These are phyloP conservation scores for Pseudorectes ferrugineus DNA, from an alignment of 2,113 vertebrate species.

Conservation along the genomic window DNA sequence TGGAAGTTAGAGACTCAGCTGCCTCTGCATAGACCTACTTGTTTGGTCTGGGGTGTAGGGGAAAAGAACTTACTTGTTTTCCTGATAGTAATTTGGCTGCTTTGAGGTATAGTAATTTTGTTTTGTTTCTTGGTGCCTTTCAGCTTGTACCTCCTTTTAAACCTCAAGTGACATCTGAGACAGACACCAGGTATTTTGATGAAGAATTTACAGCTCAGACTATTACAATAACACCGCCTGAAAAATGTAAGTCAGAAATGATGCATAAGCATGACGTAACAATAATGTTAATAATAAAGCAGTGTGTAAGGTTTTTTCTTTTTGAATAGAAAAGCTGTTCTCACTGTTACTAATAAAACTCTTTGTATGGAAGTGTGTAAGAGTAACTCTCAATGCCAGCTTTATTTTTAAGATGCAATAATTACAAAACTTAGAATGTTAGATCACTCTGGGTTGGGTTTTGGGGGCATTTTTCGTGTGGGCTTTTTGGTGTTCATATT, in stretches of 20 bases:
- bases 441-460: not conserved
- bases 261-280: not conserved
- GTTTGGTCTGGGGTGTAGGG: not conserved
- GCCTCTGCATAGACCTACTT: not conserved
- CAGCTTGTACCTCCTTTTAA: constrained; percentile 95
- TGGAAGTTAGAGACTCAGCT: not conserved
- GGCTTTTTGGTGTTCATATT: not conserved
- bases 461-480: not conserved
- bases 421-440: not conserved
- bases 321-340: not conserved
- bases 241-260: constrained; percentile 84
- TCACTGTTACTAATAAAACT: not conserved
- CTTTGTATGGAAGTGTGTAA: not conserved
- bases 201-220: constrained; percentile 96
- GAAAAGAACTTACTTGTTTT: not conserved
- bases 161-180: constrained; percentile 96
- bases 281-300: not conserved
- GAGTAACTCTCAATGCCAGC: not conserved
- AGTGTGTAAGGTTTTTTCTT: not conserved
- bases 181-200: constrained; percentile 94
- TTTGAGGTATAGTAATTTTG: not conserved
- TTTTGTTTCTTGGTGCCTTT: constrained; percentile 41
- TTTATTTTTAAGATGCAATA: not conserved
- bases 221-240: constrained; percentile 96
- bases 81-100: not conserved